Conservation (phyloP, 2,797 vertebrate species). For the Chrysocyon brachyurus region DNA sequence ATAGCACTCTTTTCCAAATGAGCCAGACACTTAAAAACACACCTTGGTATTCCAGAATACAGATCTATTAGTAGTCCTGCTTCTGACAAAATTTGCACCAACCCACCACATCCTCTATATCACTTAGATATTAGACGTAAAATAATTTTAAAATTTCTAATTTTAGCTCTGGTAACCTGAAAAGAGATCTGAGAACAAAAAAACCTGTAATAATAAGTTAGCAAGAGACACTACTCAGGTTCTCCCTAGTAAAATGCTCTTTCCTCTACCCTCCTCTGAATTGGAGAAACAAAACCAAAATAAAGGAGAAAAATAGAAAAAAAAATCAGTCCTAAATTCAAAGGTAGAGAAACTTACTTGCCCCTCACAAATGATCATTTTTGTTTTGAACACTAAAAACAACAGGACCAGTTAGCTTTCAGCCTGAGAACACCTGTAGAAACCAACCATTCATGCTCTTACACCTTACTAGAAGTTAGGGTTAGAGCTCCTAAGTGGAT, state of each 20-base stretch:
- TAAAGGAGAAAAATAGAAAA: background rate
- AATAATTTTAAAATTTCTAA: slow-evolving; percentile 44
- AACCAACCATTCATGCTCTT: background rate
- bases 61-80: background rate
- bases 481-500: background rate
- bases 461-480: background rate
- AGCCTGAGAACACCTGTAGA: background rate
- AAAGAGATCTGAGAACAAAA: slow-evolving; percentile 43
- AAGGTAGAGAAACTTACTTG: slow-evolving; percentile 32
- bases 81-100: background rate
- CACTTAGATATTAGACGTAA: slow-evolving; percentile 42
- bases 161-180: slow-evolving; percentile 50
- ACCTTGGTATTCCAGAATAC: background rate
- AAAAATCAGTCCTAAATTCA: background rate
- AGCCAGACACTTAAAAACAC: background rate
- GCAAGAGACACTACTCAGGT: background rate
- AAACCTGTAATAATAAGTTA: background rate
- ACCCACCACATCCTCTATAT: background rate
- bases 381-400: slow-evolving; percentile 52
- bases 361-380: background rate
- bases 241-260: background rate
- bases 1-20: background rate
- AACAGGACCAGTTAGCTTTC: slow-evolving; percentile 19
- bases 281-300: slow-evolving; percentile 46
- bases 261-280: background rate